These are phyloP conservation scores for Chelonus insularis DNA, from an alignment of 1,140 invertebrate species.

Conservation along the genomic window DNA sequence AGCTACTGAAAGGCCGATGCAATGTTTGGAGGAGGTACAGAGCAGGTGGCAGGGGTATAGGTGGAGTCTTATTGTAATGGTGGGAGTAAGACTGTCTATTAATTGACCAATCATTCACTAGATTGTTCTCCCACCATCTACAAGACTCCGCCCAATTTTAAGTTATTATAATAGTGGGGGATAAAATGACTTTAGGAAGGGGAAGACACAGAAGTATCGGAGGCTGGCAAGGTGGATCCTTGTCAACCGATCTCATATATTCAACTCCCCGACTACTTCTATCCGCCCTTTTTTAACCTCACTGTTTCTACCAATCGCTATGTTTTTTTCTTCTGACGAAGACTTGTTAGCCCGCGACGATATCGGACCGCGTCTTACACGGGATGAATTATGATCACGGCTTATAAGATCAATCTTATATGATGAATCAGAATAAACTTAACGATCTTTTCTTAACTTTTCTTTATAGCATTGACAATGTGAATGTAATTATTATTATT, in stretches of 20 bases:
- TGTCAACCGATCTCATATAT: slow-evolving; percentile 33
- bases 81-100: slow-evolving; percentile 49
- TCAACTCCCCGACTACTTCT: slow-evolving; percentile 24
- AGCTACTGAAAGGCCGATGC: slow-evolving; percentile 59
- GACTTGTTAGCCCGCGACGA: slow-evolving; percentile 28
- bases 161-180: slow-evolving; percentile 9
- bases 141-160: slow-evolving; percentile 10
- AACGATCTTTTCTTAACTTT: too few species aligned
- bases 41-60: slow-evolving; percentile 40
- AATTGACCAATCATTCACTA: slow-evolving; percentile 40
- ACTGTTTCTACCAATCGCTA: slow-evolving; percentile 57
- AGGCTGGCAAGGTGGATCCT: slow-evolving; percentile 57
- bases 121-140: slow-evolving; percentile 29
- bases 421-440: too few species aligned
- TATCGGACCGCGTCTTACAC: slow-evolving; percentile 22
- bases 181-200: slow-evolving; percentile 31
- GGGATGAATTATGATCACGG: too few species aligned
- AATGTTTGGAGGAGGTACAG: slow-evolving; percentile 57
- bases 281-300: slow-evolving; percentile 34
- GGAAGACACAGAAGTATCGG: slow-evolving; percentile 45
- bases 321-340: slow-evolving; percentile 25
- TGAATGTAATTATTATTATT: too few species aligned
- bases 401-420: too few species aligned
- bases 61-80: slow-evolving; percentile 36
- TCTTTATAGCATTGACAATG: too few species aligned